Percentiles rank a stretch among this genome's conserved stretches.
Evolutionary conservation across 1,140 invertebrate species (phyloP).

Genomic region (Drosophila persimilis): DNA sequence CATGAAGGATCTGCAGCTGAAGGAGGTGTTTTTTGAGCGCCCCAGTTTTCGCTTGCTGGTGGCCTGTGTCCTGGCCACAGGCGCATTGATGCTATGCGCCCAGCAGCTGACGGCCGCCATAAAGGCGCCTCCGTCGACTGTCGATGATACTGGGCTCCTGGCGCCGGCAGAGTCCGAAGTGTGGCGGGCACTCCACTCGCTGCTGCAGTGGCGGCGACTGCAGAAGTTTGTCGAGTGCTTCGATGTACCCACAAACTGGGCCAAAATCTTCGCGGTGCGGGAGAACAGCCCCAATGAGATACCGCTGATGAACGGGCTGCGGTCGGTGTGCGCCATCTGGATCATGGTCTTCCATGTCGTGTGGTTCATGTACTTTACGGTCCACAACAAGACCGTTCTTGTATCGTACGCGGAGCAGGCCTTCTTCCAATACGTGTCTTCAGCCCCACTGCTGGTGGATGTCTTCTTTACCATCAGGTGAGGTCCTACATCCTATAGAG

Average conservation of each 20-base stretch:
- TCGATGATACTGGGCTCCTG: conserved; percentile 23
- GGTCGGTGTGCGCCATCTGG: conserved; percentile 80
- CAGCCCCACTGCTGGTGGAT: conserved; percentile 79
- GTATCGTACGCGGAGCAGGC: conserved; percentile 77
- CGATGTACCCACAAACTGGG: conserved; percentile 70
- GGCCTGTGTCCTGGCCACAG: conserved; percentile 53
- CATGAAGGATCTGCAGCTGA: conserved; percentile 78
- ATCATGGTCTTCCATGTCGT: conserved; percentile 81
- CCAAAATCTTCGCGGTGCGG: conserved; percentile 61
- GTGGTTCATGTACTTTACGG: conserved; percentile 82
- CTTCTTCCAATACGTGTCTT: conserved; percentile 80
- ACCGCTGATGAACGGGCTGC: conserved; percentile 77
- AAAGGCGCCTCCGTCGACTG: conserved; percentile 10
- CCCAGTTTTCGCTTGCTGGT: conserved; percentile 69
- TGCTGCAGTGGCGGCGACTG: conserved; percentile 42
- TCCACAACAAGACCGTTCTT: conserved; percentile 76
- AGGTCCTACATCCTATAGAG: background rate
- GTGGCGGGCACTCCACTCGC: conserved; percentile 53
- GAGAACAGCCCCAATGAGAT: conserved; percentile 59
- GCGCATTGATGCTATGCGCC: conserved; percentile 63
- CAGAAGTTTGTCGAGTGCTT: conserved; percentile 70
- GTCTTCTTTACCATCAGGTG: conserved; percentile 83
- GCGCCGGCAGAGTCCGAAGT: conserved; percentile 67
- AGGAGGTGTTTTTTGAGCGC: conserved; percentile 65
- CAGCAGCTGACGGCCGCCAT: conserved; percentile 49